Evolutionary conservation across 2,888 invertebrate genomes (phyloP).

Genomic region (Dascillus cervinus): DNA sequence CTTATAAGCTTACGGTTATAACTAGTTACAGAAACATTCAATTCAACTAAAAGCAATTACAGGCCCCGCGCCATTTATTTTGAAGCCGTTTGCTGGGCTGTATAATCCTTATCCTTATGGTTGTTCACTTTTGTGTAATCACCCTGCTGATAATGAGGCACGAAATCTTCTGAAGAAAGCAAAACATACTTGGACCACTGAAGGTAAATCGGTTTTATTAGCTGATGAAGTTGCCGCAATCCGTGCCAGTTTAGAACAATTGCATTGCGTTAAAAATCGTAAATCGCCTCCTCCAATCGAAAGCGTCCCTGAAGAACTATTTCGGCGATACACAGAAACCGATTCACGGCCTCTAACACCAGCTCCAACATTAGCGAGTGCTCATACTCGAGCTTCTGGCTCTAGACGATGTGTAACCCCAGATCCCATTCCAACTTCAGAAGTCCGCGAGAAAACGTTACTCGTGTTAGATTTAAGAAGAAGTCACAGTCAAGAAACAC

Average conservation of each 20-base stretch:
- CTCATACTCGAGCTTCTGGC: constrained; percentile 61
- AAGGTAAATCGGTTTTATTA: constrained; percentile 32
- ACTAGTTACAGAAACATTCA: constrained; percentile 29
- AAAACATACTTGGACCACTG: constrained; percentile 55
- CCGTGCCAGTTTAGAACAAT: constrained; percentile 29
- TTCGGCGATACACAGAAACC: constrained; percentile 71
- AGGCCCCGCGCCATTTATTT: constrained; percentile 62
- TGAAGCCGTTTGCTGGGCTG: constrained; percentile 72
- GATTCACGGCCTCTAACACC: constrained; percentile 78
- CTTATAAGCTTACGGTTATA: background rate
- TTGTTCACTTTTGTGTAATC: constrained; percentile 79
- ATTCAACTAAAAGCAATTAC: constrained; percentile 53
- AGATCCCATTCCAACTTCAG: constrained; percentile 49
- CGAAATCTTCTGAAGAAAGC: constrained; percentile 64
- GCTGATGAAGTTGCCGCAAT: constrained; percentile 39
- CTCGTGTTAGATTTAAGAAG: constrained; percentile 66
- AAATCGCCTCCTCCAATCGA: constrained; percentile 42
- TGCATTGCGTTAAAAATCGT: constrained; percentile 12
- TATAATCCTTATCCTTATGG: constrained; percentile 75
- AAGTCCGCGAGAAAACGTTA: constrained; percentile 50
- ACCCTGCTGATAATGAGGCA: constrained; percentile 68
- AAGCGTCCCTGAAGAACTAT: constrained; percentile 67
- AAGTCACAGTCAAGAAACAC: constrained; percentile 56
- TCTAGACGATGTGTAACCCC: constrained; percentile 63
- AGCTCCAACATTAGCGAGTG: constrained; percentile 68